phyloP scores from a whole-genome alignment of 2,888 invertebrate species.

The Miltochrista miniata region DNA sequence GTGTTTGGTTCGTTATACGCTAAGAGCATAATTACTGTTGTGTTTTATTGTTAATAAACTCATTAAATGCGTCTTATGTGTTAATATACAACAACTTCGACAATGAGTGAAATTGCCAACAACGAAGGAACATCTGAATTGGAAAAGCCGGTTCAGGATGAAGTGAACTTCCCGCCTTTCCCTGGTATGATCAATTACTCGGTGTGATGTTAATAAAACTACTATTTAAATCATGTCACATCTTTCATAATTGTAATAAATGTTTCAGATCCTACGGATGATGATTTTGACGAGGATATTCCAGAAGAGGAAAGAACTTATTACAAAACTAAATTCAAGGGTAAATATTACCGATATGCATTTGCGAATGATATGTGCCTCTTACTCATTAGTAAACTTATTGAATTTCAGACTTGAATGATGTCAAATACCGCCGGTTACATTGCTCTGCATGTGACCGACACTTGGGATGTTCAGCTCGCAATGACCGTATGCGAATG shows the following conservation, averaged over 20 bases:
- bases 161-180: slow-evolving; percentile 73
- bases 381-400: neutral
- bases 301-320: slow-evolving; percentile 78
- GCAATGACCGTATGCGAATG: slow-evolving; percentile 86
- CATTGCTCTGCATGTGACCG: slow-evolving; percentile 90
- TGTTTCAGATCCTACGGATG: slow-evolving; percentile 67
- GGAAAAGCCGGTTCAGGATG: slow-evolving; percentile 68
- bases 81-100: slow-evolving; percentile 34
- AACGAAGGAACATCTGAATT: slow-evolving; percentile 53
- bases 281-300: slow-evolving; percentile 81
- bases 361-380: neutral
- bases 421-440: slow-evolving; percentile 83
- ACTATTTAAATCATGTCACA: neutral
- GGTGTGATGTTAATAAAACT: neutral
- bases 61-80: slow-evolving; percentile 15
- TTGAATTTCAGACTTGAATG: slow-evolving; percentile 80
- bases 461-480: slow-evolving; percentile 89
- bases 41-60: neutral
- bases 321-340: slow-evolving; percentile 77
- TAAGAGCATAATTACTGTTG: neutral
- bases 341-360: slow-evolving; percentile 36
- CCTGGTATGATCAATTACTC: slow-evolving; percentile 51
- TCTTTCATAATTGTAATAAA: neutral
- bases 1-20: neutral
- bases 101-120: slow-evolving; percentile 64